Conservation (phyloP, 2,113 vertebrate species). For the Pelvicachromis taeniatus region DNA sequence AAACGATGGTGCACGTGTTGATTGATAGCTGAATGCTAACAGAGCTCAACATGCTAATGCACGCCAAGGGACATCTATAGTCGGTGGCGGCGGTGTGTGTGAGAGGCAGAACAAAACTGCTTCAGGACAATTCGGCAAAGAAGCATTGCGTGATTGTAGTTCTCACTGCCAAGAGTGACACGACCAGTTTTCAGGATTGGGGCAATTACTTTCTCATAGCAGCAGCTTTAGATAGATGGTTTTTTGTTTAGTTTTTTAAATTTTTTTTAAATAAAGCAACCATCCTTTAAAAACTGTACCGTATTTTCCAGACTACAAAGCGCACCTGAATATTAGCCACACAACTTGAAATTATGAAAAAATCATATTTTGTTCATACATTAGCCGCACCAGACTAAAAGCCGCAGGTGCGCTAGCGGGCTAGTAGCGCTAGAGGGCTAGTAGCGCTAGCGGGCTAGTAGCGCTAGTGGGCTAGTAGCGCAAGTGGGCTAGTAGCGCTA, state of each 20-base stretch:
- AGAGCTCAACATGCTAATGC: conserved; percentile 21
- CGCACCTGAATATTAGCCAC: too few species aligned
- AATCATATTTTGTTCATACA: too few species aligned
- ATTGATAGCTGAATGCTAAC: conserved; percentile 53
- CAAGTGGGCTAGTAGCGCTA: too few species aligned
- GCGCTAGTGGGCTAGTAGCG: too few species aligned
- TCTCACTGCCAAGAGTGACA: not conserved
- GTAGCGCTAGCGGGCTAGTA: too few species aligned
- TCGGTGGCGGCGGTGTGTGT: not conserved
- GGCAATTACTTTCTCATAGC: not conserved
- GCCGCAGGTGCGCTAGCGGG: too few species aligned
- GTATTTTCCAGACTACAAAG: too few species aligned
- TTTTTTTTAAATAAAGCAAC: not conserved
- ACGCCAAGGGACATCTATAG: conserved; percentile 26
- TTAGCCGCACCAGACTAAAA: too few species aligned
- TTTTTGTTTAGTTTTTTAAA: not conserved
- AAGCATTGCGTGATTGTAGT: not conserved
- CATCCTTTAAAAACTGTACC: not conserved
- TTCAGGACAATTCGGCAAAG: not conserved
- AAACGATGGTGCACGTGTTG: not conserved
- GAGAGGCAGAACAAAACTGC: conserved; percentile 28
- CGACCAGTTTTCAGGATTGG: not conserved
- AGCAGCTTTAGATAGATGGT: not conserved
- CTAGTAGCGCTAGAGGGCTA: too few species aligned
- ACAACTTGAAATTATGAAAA: too few species aligned